A percentile compares a stretch with the other conserved stretches of the same genome.
Evolutionary conservation across 2,888 invertebrate genomes (phyloP).

Genomic region (Rhopalosiphum nymphaeae): DNA sequence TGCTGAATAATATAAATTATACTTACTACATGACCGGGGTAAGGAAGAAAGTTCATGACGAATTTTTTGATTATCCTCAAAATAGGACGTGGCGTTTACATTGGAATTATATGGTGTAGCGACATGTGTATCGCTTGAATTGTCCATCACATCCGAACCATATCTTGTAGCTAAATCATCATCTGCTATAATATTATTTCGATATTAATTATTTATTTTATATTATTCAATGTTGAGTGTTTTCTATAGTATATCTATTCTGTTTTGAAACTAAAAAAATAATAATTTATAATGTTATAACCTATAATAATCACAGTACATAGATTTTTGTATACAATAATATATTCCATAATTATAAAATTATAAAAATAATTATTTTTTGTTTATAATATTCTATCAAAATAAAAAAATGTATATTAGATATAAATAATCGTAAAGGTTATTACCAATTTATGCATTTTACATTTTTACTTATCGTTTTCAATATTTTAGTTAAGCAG

Average conservation of each 20-base stretch:
- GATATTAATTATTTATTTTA: neutral
- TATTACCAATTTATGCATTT: neutral
- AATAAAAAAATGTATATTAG: neutral
- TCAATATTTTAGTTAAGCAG: neutral
- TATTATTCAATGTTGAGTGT: neutral
- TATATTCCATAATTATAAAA: neutral
- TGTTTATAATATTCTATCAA: neutral
- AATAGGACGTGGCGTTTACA: conserved; percentile 32
- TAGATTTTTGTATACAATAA: neutral
- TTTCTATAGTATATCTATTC: neutral
- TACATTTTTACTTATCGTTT: neutral
- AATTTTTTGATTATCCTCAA: conserved; percentile 48
- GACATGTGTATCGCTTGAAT: conserved; percentile 37
- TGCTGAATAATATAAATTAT: neutral
- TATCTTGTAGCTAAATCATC: conserved; percentile 53
- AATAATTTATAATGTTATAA: neutral
- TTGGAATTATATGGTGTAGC: conserved; percentile 33
- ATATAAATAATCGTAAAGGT: neutral
- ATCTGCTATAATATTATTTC: conserved; percentile 40
- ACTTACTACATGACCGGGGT: conserved; percentile 29
- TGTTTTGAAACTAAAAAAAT: neutral
- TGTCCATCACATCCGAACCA: conserved; percentile 37
- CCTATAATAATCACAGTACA: no score
- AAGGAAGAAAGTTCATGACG: conserved; percentile 16
- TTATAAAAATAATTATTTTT: neutral